Evolutionary conservation across 30 jellyfish, hydroid and myxozoan species (phyloP), one percentile per base, ranked within the genome.

Genomic region (Calvadosia cruxmelitensis): DNA sequence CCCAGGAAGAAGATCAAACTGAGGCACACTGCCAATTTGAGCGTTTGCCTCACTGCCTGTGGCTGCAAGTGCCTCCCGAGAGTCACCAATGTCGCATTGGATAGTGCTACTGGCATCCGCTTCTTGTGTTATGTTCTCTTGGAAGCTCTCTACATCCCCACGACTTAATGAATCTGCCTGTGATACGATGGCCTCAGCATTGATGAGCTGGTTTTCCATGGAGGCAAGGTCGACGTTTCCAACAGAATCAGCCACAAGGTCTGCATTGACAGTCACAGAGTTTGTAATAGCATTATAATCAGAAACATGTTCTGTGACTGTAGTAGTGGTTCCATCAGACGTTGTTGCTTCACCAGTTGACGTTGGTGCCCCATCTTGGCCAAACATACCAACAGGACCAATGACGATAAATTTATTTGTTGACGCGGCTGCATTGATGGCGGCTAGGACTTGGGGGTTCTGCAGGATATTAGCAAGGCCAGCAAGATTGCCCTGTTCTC

Each of bases 381-480:
- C 94, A 33, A 91, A 78, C 99, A 91, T 91, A 29, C 99, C 93
- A 15, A 91, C 99, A 1, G 99, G 99, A 31, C 99, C 99, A 66
- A 91, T 91, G 23, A 91, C 99, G 52, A 91, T 91, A 72, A 91
- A 91, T 72, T 91, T 91, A 66, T 91, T 91, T 7, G 99, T 76
- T 16, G 99, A 92, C 1, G 99, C 94, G 2, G 99, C 99, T 0
- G 90, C 89, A 73, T 91, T 91, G 25, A 91, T 91, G 33, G 99
- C 99, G 3, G 99, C 95, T 2, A 91, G 82, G 12, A 91, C 94
- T 63, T 91, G 95, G 0, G 99, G 99, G 68, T 91, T 91, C 36
- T 91, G 99, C 50, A 91, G 72, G 36, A 91, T 91, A 67, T 91
- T 91, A 0, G 99, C 94, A 3, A 91, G 93, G 2, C 95, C 95